Conservation (phyloP, 2,113 vertebrate species). For the Phoenicopterus ruber region DNA sequence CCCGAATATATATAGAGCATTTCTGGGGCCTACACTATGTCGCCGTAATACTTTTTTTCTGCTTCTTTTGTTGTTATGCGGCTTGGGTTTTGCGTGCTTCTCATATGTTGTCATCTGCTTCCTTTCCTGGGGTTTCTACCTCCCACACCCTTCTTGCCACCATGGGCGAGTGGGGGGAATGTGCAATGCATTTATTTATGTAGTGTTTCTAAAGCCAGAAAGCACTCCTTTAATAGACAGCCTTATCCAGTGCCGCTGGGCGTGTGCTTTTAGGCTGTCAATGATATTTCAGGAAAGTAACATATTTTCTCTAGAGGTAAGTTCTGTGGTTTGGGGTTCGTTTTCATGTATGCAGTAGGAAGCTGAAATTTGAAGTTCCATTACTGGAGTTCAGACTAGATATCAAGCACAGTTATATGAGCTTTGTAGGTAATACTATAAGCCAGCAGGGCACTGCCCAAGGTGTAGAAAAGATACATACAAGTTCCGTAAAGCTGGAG, state of each 20-base stretch:
- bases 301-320: neutral
- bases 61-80: neutral
- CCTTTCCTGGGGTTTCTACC: neutral
- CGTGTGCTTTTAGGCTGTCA: neutral
- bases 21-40: neutral
- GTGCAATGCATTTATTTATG: neutral
- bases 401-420: neutral
- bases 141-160: neutral
- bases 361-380: neutral
- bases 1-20: accelerated
- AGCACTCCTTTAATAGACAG: neutral
- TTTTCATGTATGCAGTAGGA: neutral
- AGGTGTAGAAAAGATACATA: neutral
- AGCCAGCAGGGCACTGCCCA: neutral
- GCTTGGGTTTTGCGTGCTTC: neutral
- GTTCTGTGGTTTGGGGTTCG: neutral
- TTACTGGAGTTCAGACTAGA: neutral
- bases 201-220: neutral
- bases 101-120: neutral
- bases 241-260: neutral
- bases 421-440: neutral
- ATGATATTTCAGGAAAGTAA: neutral
- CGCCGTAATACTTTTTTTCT: accelerated
- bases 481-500: neutral
- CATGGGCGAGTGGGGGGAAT: neutral